Percentiles rank a stretch among this genome's conserved stretches.
phyloP scores from a whole-genome alignment of 1,140 invertebrate genomes.

The Bilobella aurantiaca region DNA sequence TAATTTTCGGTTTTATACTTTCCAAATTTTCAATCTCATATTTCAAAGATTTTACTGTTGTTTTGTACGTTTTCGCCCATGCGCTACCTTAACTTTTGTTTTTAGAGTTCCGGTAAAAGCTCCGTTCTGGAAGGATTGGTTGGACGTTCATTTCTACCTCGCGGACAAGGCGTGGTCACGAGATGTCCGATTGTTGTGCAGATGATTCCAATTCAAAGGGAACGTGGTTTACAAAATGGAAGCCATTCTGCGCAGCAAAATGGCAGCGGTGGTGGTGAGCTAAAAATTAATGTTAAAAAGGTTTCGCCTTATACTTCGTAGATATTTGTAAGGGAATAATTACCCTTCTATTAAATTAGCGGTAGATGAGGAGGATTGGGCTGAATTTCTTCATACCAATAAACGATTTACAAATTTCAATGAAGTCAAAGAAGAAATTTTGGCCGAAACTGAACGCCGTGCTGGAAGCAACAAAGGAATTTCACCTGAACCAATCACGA shows the following conservation, averaged over 20 bases:
- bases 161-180: conserved; percentile 95
- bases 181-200: conserved; percentile 86
- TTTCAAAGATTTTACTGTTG: no score
- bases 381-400: neutral
- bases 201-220: conserved; percentile 57
- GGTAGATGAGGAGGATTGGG: neutral
- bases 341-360: neutral
- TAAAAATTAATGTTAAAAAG: no score
- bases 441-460: neutral
- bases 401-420: neutral
- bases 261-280: neutral
- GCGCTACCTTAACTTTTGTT: no score
- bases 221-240: neutral
- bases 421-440: neutral
- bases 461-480: conserved; percentile 6
- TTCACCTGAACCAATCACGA: neutral
- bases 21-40: no score
- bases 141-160: conserved; percentile 87
- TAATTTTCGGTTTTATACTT: no score
- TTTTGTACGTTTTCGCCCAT: no score
- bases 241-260: neutral
- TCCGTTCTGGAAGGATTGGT: conserved; percentile 97
- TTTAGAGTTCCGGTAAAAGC: conserved; percentile 96
- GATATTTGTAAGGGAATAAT: no score
- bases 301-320: no score